These are phyloP conservation scores for Boulengeromyrus knoepffleri DNA, from an alignment of 2,113 vertebrate species.

Conservation along the genomic window DNA sequence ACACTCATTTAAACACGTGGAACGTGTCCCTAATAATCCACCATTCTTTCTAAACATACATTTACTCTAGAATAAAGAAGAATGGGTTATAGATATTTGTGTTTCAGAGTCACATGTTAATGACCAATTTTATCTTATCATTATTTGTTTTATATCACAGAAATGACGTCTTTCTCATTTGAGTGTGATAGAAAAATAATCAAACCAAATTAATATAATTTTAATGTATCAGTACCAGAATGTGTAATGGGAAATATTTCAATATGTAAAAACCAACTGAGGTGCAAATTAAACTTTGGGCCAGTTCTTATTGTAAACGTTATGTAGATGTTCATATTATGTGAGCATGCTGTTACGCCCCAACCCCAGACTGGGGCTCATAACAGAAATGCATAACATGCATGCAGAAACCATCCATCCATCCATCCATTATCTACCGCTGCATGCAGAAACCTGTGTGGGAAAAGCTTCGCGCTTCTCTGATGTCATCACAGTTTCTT, in stretches of 20 bases:
- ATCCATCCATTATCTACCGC: no score
- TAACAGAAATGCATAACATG: no score
- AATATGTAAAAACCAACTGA: background rate
- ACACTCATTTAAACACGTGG: background rate
- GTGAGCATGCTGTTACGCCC: background rate
- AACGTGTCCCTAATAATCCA: background rate
- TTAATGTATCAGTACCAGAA: background rate
- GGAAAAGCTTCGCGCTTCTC: background rate
- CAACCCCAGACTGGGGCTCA: no score
- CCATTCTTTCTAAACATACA: background rate
- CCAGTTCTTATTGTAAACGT: background rate
- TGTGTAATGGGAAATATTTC: background rate
- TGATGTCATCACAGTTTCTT: constrained; percentile 23
- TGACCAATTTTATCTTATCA: background rate
- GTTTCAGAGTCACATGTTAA: background rate
- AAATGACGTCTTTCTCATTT: background rate
- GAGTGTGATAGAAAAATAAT: background rate
- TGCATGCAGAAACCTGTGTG: background rate
- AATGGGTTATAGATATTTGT: background rate
- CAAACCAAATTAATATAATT: background rate
- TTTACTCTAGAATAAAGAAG: background rate
- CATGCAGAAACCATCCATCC: no score
- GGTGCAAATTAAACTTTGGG: background rate
- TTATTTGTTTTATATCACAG: background rate
- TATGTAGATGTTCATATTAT: background rate